Evolutionary conservation across 1,140 invertebrate species (phyloP).

Genomic region (Arctopsyche grandis): DNA sequence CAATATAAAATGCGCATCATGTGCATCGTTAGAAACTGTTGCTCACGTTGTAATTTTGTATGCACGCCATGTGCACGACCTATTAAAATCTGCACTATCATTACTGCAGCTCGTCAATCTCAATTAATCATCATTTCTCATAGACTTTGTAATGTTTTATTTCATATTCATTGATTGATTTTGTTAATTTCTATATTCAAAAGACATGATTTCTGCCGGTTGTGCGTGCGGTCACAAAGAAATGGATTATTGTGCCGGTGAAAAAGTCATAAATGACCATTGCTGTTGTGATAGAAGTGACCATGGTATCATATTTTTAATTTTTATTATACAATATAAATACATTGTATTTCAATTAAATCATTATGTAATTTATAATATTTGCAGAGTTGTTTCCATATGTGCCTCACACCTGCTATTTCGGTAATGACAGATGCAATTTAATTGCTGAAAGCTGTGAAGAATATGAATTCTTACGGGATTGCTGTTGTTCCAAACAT

Average conservation of each 20-base stretch:
- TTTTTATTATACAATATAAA: conserved; percentile 38
- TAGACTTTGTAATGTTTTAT: not conserved
- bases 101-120: not conserved
- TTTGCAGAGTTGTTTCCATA: conserved; percentile 72
- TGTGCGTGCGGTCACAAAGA: conserved; percentile 72
- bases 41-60: not conserved
- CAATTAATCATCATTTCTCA: no score
- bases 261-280: conserved; percentile 74
- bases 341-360: not conserved
- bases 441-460: conserved; percentile 71
- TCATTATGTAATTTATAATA: not conserved
- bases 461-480: conserved; percentile 71
- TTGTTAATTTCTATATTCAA: conserved; percentile 57
- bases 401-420: conserved; percentile 75
- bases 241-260: conserved; percentile 72
- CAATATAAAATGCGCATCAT: not conserved
- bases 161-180: not conserved
- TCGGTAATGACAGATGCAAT: conserved; percentile 69
- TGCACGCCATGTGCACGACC: not conserved
- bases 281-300: conserved; percentile 75
- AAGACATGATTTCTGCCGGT: not conserved
- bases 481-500: conserved; percentile 74
- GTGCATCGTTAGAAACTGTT: not conserved
- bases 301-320: conserved; percentile 56
- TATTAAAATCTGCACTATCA: not conserved